Percentiles rank a stretch among this genome's conserved stretches.
Conservation (phyloP, 2,888 invertebrate genomes). For the Mimas tiliae region DNA sequence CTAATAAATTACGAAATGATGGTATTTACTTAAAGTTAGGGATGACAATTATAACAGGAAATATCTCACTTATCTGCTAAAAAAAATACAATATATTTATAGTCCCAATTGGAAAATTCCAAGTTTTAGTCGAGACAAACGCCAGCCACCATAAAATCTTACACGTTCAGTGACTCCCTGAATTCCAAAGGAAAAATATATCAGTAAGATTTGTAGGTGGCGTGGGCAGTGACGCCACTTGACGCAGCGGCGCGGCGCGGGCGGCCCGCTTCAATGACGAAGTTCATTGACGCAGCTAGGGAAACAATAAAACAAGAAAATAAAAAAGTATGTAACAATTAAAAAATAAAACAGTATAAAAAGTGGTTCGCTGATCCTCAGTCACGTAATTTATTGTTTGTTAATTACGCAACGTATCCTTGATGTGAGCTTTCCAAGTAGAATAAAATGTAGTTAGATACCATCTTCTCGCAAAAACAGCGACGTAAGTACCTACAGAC, state of each 20-base stretch:
- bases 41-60: background rate
- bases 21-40: background rate
- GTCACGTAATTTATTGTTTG: too few species aligned
- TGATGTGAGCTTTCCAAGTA: too few species aligned
- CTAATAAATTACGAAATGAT: too few species aligned
- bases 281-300: slow-evolving; percentile 1
- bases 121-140: background rate
- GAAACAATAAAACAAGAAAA: background rate
- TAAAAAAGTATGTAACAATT: too few species aligned
- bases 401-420: too few species aligned
- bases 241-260: background rate
- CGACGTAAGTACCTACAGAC: too few species aligned
- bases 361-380: too few species aligned
- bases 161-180: slow-evolving; percentile 44
- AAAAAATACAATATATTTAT: background rate
- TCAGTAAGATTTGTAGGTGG: slow-evolving; percentile 41
- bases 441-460: too few species aligned
- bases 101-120: background rate
- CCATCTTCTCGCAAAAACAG: too few species aligned
- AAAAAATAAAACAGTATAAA: too few species aligned
- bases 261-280: slow-evolving; percentile 1
- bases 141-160: slow-evolving; percentile 32
- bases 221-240: slow-evolving; percentile 38
- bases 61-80: background rate
- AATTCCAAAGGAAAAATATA: slow-evolving; percentile 40